A percentile compares a stretch with the other conserved stretches of the same genome.
These are phyloP conservation scores for Coregonus suidteri DNA, from an alignment of 2,797 vertebrate species.

Conservation along the genomic window DNA sequence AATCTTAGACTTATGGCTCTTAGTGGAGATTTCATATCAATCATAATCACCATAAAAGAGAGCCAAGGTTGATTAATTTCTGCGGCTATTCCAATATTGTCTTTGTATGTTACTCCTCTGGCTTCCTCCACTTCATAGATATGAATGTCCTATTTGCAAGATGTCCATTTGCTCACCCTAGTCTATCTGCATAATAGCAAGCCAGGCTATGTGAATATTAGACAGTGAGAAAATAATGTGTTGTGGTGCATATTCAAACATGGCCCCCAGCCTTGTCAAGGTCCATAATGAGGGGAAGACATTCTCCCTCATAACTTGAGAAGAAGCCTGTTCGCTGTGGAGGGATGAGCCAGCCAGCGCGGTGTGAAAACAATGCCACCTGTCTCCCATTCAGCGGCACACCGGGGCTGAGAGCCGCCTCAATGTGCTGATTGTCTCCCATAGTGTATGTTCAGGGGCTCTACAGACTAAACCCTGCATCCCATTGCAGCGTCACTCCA, in stretches of 20 bases:
- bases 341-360: background rate
- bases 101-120: background rate
- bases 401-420: background rate
- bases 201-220: background rate
- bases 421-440: conserved; percentile 31
- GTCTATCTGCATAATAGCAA: background rate
- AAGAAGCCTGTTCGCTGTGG: background rate
- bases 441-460: conserved; percentile 53
- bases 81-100: background rate
- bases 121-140: background rate
- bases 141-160: conserved; percentile 7
- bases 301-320: conserved; percentile 24
- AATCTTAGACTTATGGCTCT: background rate
- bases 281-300: background rate
- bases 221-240: background rate
- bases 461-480: conserved; percentile 31
- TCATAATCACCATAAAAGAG: background rate
- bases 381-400: conserved; percentile 15
- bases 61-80: background rate
- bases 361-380: conserved; percentile 22
- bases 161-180: conserved; percentile 3
- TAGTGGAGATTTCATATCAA: background rate
- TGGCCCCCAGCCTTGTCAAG: background rate
- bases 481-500: conserved; percentile 56
- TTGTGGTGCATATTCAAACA: conserved; percentile 2